phyloP scores from a whole-genome alignment of 2,888 invertebrate genomes.

The Hirtodrosophila confusa region DNA sequence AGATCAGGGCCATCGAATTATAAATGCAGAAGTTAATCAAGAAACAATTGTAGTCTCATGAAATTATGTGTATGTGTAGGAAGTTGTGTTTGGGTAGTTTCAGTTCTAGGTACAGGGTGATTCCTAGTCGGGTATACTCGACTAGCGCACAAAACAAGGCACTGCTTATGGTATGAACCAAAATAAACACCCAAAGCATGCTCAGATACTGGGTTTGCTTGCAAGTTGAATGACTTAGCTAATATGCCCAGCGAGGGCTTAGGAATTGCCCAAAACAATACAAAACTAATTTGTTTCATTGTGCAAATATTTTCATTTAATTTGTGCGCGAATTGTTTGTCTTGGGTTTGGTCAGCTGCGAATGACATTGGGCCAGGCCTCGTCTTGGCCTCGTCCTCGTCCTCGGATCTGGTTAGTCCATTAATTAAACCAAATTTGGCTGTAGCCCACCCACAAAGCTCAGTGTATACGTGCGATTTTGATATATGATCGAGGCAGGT shows the following conservation, averaged over 20 bases:
- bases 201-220: too few relatives aligned
- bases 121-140: too few relatives aligned
- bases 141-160: too few relatives aligned
- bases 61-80: too few relatives aligned
- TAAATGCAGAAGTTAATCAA: too few relatives aligned
- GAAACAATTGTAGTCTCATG: too few relatives aligned
- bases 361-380: conserved; percentile 18
- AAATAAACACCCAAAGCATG: too few relatives aligned
- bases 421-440: conserved; percentile 63
- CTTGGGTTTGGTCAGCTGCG: conserved; percentile 39
- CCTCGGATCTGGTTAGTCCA: conserved; percentile 46
- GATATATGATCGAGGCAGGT: conserved; percentile 61
- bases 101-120: too few relatives aligned
- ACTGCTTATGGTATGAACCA: too few relatives aligned
- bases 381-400: conserved; percentile 1
- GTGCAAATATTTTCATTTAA: conserved; percentile 69
- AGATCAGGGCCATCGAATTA: too few relatives aligned
- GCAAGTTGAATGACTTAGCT: not conserved
- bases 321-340: conserved; percentile 53
- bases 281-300: conserved; percentile 51
- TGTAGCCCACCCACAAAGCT: conserved; percentile 69
- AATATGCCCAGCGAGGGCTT: not conserved
- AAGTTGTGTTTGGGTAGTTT: too few relatives aligned
- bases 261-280: conserved; percentile 28
- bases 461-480: conserved; percentile 70